phyloP scores from a whole-genome alignment of 2,113 vertebrate species.

The Callospermophilus lateralis region DNA sequence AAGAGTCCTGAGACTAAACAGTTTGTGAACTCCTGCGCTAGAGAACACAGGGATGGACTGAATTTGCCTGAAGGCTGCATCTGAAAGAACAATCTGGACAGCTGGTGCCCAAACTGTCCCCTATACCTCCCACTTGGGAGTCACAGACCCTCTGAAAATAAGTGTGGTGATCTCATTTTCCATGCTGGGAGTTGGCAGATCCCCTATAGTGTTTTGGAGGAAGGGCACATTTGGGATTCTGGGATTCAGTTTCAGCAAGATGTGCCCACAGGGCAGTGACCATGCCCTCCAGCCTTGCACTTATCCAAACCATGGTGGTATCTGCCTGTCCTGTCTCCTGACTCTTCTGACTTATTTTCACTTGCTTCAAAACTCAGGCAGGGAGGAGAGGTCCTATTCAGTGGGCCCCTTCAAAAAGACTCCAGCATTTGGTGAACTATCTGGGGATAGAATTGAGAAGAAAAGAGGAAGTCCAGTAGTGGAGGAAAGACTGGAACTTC shows the following conservation, averaged over 20 bases:
- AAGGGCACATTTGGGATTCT: background rate
- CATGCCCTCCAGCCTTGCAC: background rate
- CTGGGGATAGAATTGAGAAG: background rate
- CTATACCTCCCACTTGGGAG: conserved; percentile 31
- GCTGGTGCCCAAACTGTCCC: conserved; percentile 41
- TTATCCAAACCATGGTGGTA: background rate
- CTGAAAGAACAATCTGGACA: background rate
- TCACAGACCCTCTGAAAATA: conserved; percentile 24
- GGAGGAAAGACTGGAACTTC: background rate
- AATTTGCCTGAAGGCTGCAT: conserved; percentile 22
- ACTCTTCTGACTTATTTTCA: background rate
- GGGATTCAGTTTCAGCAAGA: background rate
- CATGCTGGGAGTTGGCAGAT: conserved; percentile 21
- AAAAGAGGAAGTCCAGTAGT: background rate
- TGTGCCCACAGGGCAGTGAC: background rate
- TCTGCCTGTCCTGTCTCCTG: background rate
- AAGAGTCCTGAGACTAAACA: background rate
- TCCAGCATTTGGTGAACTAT: background rate
- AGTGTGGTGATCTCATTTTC: conserved; percentile 68
- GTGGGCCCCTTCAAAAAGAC: background rate
- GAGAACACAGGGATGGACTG: background rate
- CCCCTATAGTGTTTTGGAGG: background rate
- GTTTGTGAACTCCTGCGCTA: background rate
- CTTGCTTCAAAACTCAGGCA: background rate
- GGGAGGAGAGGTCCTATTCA: background rate